Percentiles rank a stretch among this genome's conserved stretches.
Conservation (phyloP, 2,113 vertebrate genomes). For the Alaudala cheleensis region DNA sequence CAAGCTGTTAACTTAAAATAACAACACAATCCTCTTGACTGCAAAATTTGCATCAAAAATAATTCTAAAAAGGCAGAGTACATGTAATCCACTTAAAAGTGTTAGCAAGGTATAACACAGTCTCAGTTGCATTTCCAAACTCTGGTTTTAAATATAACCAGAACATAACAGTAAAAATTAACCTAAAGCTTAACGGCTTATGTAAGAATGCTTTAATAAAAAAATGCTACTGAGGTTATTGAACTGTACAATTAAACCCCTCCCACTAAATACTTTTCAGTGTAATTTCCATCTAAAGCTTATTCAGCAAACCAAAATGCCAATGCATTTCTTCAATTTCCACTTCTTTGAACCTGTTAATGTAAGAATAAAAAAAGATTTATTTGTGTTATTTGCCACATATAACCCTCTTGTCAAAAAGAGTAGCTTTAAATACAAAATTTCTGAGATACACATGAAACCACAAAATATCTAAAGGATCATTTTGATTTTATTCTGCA, state of each 20-base stretch:
- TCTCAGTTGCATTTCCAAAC: conserved; percentile 40
- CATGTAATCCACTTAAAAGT: not conserved
- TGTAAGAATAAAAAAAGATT: conserved; percentile 86
- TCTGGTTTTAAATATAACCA: conserved; percentile 46
- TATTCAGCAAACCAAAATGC: conserved; percentile 99
- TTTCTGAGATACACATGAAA: conserved; percentile 57
- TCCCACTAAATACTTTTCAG: conserved; percentile 79
- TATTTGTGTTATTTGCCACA: conserved; percentile 79
- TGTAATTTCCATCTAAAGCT: conserved; percentile 88
- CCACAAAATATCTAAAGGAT: conserved; percentile 72
- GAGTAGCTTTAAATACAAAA: conserved; percentile 67
- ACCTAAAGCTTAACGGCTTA: conserved; percentile 88
- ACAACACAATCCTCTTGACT: not conserved
- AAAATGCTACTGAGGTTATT: conserved; percentile 75
- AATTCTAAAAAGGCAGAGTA: not conserved
- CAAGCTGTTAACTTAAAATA: not conserved
- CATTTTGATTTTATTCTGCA: conserved; percentile 83
- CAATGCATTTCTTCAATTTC: conserved; percentile 84
- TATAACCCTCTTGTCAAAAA: conserved; percentile 63
- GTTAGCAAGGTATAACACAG: conserved; percentile 2
- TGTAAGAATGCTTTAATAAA: conserved; percentile 84
- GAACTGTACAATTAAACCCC: conserved; percentile 78
- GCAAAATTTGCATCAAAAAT: not conserved
- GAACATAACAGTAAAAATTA: conserved; percentile 78
- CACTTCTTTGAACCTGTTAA: conserved; percentile 87